Percentiles rank a stretch among this genome's conserved stretches.
Evolutionary conservation across 2,888 invertebrate genomes (phyloP).

Genomic region (Ashinkailepas kermadecensis): DNA sequence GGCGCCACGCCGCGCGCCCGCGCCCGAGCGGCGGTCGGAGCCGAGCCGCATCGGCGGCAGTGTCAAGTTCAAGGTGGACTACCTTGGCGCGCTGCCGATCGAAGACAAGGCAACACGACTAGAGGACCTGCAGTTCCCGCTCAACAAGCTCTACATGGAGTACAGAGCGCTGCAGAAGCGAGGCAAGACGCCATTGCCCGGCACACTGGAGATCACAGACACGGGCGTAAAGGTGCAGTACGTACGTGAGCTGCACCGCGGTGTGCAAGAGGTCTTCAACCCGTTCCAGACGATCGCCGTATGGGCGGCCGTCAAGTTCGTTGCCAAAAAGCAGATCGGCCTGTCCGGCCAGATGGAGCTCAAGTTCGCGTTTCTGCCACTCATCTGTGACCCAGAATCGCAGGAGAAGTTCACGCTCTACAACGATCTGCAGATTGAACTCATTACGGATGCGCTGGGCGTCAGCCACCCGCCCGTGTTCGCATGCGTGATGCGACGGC

Average conservation of each 20-base stretch:
- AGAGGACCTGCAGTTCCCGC: conserved; percentile 69
- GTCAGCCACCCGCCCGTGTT: conserved; percentile 68
- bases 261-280: conserved; percentile 49
- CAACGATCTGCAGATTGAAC: conserved; percentile 32
- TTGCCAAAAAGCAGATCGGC: conserved; percentile 44
- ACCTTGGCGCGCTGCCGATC: conserved; percentile 70
- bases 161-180: conserved; percentile 40
- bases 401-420: conserved; percentile 34
- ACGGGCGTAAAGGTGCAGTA: conserved; percentile 32
- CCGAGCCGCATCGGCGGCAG: not conserved
- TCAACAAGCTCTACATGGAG: conserved; percentile 62
- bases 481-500: conserved; percentile 73
- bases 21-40: not conserved
- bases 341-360: conserved; percentile 39
- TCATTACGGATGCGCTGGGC: conserved; percentile 31
- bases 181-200: conserved; percentile 50
- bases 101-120: conserved; percentile 64
- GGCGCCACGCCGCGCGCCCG: not conserved
- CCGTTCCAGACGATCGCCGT: conserved; percentile 86
- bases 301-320: conserved; percentile 84
- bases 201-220: conserved; percentile 56
- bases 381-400: conserved; percentile 62
- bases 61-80: conserved; percentile 52
- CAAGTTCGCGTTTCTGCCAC: conserved; percentile 71
- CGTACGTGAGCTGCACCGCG: conserved; percentile 31